These are phyloP conservation scores for Pemphredon lugubris DNA, from an alignment of 2,888 invertebrate species.

Conservation along the genomic window DNA sequence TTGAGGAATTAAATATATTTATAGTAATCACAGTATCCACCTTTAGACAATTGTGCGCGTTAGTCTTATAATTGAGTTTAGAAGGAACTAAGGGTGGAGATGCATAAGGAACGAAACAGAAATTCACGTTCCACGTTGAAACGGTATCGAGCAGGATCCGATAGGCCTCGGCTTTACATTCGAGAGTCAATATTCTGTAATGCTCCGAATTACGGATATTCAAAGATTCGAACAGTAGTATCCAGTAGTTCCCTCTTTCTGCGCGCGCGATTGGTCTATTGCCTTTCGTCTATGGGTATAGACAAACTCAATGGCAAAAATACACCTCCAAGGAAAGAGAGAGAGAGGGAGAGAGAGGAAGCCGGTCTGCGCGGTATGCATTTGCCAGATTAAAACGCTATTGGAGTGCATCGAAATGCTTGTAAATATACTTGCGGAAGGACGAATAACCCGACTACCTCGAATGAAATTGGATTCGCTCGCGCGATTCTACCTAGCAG, in stretches of 20 bases:
- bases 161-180: no score
- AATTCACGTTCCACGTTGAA: no score
- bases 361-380: conserved; percentile 37
- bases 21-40: no score
- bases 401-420: conserved; percentile 63
- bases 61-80: no score
- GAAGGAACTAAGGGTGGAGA: no score
- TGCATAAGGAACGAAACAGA: no score
- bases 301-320: conserved; percentile 26
- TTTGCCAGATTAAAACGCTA: conserved; percentile 70
- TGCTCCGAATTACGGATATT: no score
- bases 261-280: background rate
- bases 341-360: background rate
- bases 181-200: background rate
- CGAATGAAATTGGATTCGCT: conserved; percentile 57
- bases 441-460: conserved; percentile 12
- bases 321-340: background rate
- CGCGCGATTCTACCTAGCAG: conserved; percentile 3
- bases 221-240: no score
- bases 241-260: no score
- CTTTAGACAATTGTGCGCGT: no score
- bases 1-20: no score
- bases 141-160: no score
- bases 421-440: conserved; percentile 65
- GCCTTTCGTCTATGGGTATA: background rate